Percentiles rank a stretch among this genome's conserved stretches.
phyloP scores from a whole-genome alignment of 2,113 vertebrate species.

The Dicrurus megarhynchus region DNA sequence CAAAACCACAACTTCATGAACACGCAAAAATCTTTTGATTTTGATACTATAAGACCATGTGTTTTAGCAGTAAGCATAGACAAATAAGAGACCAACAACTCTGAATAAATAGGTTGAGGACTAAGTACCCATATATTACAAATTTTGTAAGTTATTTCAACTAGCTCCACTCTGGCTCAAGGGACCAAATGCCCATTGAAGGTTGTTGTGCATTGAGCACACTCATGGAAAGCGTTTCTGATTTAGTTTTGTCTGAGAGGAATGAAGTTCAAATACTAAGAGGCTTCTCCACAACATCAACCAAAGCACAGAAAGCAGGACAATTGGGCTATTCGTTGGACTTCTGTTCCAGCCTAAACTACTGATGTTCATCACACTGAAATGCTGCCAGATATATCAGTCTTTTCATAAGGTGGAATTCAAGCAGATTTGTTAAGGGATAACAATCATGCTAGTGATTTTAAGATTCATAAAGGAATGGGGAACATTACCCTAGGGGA shows the following conservation, averaged over 20 bases:
- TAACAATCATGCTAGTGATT: background rate
- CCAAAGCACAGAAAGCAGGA: background rate
- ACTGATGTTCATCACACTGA: background rate
- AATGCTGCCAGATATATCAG: background rate
- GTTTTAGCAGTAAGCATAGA: background rate
- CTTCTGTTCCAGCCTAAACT: background rate
- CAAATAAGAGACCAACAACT: background rate
- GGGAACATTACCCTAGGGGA: rapidly evolving
- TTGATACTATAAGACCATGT: background rate
- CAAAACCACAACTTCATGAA: background rate
- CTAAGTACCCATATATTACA: background rate
- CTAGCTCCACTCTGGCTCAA: background rate
- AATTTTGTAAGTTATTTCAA: background rate
- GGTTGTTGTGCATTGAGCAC: background rate
- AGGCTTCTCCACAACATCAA: background rate
- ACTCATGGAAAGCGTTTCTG: background rate
- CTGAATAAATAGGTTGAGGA: background rate
- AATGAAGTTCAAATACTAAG: background rate
- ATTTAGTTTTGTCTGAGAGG: background rate
- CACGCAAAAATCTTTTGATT: background rate
- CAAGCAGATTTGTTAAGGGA: background rate
- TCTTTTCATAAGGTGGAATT: background rate
- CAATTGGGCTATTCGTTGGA: background rate
- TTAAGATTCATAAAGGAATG: background rate
- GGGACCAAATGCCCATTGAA: background rate